phyloP scores from a whole-genome alignment of 2,797 vertebrate species.

The Malurus splendens region DNA sequence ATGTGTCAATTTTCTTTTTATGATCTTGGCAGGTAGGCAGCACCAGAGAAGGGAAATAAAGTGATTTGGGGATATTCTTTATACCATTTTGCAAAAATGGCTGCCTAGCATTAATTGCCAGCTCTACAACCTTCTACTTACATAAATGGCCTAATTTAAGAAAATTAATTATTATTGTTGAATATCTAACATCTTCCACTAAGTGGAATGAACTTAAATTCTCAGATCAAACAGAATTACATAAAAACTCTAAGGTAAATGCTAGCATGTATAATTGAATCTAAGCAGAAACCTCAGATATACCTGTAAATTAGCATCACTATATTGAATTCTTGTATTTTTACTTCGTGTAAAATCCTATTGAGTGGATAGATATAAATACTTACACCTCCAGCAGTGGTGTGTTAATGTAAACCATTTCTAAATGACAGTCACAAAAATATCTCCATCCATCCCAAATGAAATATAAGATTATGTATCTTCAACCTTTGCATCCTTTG shows the following conservation, averaged over 20 bases:
- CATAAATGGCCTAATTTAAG: constrained; percentile 9
- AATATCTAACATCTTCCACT: background rate
- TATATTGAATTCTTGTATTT: background rate
- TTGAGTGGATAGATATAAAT: background rate
- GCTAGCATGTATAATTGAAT: background rate
- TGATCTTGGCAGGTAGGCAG: background rate
- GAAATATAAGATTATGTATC: background rate
- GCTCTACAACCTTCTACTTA: background rate
- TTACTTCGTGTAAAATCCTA: background rate
- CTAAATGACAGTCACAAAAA: background rate
- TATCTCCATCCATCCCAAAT: background rate
- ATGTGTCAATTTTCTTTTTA: background rate
- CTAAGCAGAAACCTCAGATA: background rate
- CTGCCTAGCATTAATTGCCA: background rate
- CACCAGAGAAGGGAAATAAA: background rate
- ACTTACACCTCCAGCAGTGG: background rate
- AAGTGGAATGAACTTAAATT: background rate
- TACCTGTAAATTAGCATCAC: background rate
- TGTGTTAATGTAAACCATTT: background rate
- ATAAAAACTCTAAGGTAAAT: constrained; percentile 35
- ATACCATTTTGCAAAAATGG: background rate
- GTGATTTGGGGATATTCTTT: background rate
- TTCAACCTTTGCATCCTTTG: background rate
- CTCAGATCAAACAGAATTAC: constrained; percentile 47
- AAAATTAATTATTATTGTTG: constrained; percentile 1